phyloP scores from a whole-genome alignment of 2,888 invertebrate genomes.

The Torymus aiolomorphi region DNA sequence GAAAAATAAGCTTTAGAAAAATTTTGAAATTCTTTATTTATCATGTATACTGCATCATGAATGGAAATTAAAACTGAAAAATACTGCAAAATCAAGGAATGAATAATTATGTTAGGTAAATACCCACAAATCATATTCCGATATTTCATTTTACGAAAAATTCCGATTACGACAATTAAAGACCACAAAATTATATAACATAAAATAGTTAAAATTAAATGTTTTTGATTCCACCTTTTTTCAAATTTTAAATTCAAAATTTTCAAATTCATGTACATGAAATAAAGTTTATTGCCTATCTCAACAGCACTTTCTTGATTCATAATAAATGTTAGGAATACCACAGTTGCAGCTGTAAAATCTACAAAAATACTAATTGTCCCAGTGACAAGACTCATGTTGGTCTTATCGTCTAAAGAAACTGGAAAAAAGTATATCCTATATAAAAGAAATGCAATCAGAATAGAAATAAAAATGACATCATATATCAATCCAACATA shows the following conservation, averaged over 20 bases:
- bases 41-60: background rate
- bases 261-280: background rate
- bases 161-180: background rate
- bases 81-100: background rate
- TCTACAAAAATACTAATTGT: background rate
- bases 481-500: too few relatives aligned
- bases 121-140: background rate
- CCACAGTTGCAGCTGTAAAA: background rate
- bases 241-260: too few relatives aligned
- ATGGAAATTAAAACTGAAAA: background rate
- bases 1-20: background rate
- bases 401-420: background rate
- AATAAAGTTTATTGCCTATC: background rate
- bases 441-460: too few relatives aligned
- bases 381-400: background rate
- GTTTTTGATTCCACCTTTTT: too few relatives aligned
- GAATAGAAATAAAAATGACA: too few relatives aligned
- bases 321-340: background rate
- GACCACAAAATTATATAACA: background rate
- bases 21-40: constrained; percentile 18
- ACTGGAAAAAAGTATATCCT: too few relatives aligned
- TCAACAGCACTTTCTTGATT: background rate
- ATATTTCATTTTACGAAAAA: background rate
- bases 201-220: background rate
- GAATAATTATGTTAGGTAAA: background rate